Percentiles rank a stretch among this genome's conserved stretches.
phyloP scores from a whole-genome alignment of 1,140 invertebrate genomes.

The Wiebesia pumilae region DNA sequence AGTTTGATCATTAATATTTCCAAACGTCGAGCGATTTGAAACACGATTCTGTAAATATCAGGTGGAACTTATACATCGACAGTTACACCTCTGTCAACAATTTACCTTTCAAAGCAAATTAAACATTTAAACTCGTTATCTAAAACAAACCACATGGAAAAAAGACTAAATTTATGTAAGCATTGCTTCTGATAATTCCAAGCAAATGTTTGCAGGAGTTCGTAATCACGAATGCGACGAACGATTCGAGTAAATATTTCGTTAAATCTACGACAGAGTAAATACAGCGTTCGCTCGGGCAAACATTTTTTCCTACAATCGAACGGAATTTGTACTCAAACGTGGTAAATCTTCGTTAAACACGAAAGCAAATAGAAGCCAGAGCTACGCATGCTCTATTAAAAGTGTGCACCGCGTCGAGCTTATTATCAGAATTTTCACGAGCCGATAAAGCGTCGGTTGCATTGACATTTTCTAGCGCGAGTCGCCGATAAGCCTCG shows the following conservation, averaged over 20 bases:
- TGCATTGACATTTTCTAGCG: not conserved
- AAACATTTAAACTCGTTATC: not conserved
- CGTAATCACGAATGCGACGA: not conserved
- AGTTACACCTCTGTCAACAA: not conserved
- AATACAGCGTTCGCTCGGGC: not conserved
- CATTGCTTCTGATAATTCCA: not conserved
- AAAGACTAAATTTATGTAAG: not conserved
- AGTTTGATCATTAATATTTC: too few species aligned
- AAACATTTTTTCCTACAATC: not conserved
- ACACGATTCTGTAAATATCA: not conserved
- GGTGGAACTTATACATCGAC: not conserved
- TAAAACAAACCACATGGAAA: not conserved
- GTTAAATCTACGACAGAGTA: not conserved
- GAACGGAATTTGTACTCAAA: not conserved
- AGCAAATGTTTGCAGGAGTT: constrained; percentile 13
- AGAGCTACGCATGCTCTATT: not conserved
- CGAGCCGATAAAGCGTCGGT: not conserved
- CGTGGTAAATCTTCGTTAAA: constrained; percentile 10
- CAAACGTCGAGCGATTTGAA: not conserved
- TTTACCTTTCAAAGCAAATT: not conserved
- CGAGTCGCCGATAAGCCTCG: not conserved
- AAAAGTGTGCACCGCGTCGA: not conserved
- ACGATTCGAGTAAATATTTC: constrained; percentile 15
- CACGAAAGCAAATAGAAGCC: not conserved
- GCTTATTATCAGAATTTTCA: not conserved